phyloP scores from a whole-genome alignment of 2,888 invertebrate species.

The Caenorhabditis sinica region DNA sequence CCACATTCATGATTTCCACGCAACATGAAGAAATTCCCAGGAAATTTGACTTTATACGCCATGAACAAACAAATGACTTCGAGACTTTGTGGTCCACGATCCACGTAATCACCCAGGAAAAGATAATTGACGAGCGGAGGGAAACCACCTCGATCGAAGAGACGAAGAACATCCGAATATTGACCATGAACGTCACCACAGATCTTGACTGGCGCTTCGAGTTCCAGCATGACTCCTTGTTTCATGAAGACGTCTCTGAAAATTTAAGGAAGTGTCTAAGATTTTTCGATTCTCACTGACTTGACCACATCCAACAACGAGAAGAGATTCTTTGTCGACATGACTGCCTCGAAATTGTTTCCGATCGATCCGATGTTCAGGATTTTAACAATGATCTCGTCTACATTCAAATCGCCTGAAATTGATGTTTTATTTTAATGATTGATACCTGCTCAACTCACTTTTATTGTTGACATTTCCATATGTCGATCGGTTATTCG shows the following conservation, averaged over 20 bases:
- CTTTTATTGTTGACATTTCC: constrained; percentile 32
- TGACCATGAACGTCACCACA: constrained; percentile 81
- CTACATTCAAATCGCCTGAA: constrained; percentile 41
- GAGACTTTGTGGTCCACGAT: constrained; percentile 76
- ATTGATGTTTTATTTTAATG: background rate
- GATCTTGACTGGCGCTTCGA: constrained; percentile 77
- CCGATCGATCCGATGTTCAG: constrained; percentile 49
- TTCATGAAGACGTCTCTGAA: constrained; percentile 46
- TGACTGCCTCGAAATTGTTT: constrained; percentile 13
- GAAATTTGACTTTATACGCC: constrained; percentile 74
- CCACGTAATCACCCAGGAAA: constrained; percentile 80
- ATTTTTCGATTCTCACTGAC: constrained; percentile 44
- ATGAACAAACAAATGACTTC: constrained; percentile 76
- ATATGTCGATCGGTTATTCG: constrained; percentile 16
- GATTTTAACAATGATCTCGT: constrained; percentile 51
- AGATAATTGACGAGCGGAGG: constrained; percentile 77
- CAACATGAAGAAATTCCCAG: constrained; percentile 75
- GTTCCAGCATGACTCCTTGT: constrained; percentile 71
- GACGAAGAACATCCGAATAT: constrained; percentile 75
- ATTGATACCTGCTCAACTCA: background rate
- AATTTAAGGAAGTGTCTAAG: background rate
- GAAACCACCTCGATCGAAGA: constrained; percentile 77
- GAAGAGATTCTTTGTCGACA: constrained; percentile 2
- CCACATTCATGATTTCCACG: constrained; percentile 77
- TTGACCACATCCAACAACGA: constrained; percentile 14